phyloP scores from a whole-genome alignment of 2,888 invertebrate genomes.

The Chironomus riparius region DNA sequence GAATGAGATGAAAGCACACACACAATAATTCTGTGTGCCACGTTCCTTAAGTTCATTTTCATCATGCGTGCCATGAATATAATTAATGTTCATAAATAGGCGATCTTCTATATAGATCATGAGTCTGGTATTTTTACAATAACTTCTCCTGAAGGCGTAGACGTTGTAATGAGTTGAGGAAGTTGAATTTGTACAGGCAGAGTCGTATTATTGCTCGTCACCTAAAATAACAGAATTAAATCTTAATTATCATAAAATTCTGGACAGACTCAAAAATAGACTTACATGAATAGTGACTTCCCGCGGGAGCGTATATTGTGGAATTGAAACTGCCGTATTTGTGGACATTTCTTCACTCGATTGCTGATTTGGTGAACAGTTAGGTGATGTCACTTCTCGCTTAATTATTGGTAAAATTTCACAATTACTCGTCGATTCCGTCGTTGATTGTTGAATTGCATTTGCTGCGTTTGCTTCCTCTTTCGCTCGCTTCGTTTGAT shows the following conservation, averaged over 20 bases:
- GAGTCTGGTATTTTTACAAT: neutral
- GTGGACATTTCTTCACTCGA: neutral
- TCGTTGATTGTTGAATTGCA: neutral
- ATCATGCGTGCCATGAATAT: too few species aligned
- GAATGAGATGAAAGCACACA: too few species aligned
- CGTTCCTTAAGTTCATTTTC: too few species aligned
- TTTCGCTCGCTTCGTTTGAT: constrained; percentile 64
- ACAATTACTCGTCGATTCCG: neutral
- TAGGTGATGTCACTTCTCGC: neutral
- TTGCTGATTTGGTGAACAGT: neutral
- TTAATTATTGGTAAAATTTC: neutral
- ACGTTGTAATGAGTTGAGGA: constrained; percentile 40
- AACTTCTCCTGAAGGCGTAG: neutral
- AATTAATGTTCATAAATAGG: too few species aligned
- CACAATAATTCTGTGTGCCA: too few species aligned
- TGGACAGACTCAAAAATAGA: neutral
- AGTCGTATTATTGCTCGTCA: constrained; percentile 49
- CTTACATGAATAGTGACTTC: constrained; percentile 28
- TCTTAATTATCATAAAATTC: neutral
- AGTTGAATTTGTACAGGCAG: constrained; percentile 59
- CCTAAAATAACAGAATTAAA: constrained; percentile 39
- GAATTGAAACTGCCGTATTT: neutral
- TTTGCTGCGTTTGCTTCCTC: constrained; percentile 49
- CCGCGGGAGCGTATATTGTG: neutral
- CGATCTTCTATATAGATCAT: too few species aligned